Evolutionary conservation across 2,888 invertebrate genomes (phyloP), one percentile per base, ranked within the genome.

Genomic region (Blomia tropicalis): DNA sequence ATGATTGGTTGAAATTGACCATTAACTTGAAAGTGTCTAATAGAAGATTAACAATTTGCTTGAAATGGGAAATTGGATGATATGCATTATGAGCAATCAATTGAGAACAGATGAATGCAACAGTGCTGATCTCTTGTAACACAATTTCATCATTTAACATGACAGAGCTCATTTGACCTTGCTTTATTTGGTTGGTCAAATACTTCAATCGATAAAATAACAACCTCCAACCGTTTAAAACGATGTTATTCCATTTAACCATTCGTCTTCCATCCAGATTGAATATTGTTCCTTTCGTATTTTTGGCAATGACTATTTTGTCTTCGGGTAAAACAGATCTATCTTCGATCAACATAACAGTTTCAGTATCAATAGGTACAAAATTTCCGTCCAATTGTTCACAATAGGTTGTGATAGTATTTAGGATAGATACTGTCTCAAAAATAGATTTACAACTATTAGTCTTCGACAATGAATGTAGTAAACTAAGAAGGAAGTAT

Each of bases 181-280:
- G 43, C 23, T 30, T 60, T 0, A 64, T 31, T 41, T 51, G 36
- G n/a, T 64, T 47, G 19, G 51, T 44, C 1, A 31, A 27, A 32
- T 62, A 58, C 41, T 41, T 58, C 2, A 60, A 60, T 14, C 65
- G 53, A 27, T 64, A 36, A 31, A 30, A 53, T 23, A 64, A 19
- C 22, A 64, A n/a, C 43, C 29, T 54, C 59, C 59, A 64, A 4
- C 59, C 64, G 27, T 64, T 60, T n/a, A 64, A 31, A 27, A 29
- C 36, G n/a, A 64, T 27, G 41, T 64, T 56, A n/a, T 11, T 36
- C 64, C 64, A 64, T 29, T 58, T 43, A 17, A 64, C 58, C 19
- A 64, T 22, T 23, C 59, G 32, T 19, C n/a, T 29, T n/a, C 59
- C 59, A 25, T 25, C 23, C 30, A 43, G 29, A 19, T 51, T 32